Evolutionary conservation across 2,888 invertebrate species (phyloP), one percentile per base, ranked within the genome.

Genomic region (Eucriotettix oculatus): DNA sequence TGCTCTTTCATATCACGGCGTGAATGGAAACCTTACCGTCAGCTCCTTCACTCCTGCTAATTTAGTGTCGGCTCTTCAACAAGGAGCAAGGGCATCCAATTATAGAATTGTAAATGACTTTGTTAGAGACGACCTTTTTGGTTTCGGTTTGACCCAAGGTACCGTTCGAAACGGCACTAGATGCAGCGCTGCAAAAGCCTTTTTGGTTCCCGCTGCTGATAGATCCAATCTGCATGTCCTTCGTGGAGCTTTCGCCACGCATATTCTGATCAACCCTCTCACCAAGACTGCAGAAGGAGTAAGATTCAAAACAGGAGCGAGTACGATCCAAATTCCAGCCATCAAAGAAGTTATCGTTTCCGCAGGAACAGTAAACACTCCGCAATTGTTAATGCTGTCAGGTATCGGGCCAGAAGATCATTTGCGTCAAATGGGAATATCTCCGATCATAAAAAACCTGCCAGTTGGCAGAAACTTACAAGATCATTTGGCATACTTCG

Each of bases 161-260:
- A 83, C 81, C 9, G 81, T 75, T 68, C 64, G 72, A 67, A 68
- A 74, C 68, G 68, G 77, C 66, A 69, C 71, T 2, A 55, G 64
- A 9, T 62, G 62, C 52, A 86, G 85, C 66, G 78, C 82, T 0
- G 84, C 84, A 10, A 81, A 79, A 66, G 79, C 81, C 0, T 87
- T 81, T 66, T 73, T 87, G 1, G 77, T 81, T 60, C 79, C 80
- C 10, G 76, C 83, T 66, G 76, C 78, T 64, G 71, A 74, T 10
- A 75, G 87, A 57, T 72, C 69, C 12, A 90, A 90, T 70, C 74
- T 90, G 2, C 82, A 83, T 67, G 81, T 87, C 17, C 80, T 84
- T 0, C 74, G 80, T 66, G 78, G 79, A 40, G 76, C 80, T 44
- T 69, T 70, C 42, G 89, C 81, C 0, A 82, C 80, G 0, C 83